Evolutionary conservation across 1,140 invertebrate genomes (phyloP).

Genomic region (Megathymus violae): DNA sequence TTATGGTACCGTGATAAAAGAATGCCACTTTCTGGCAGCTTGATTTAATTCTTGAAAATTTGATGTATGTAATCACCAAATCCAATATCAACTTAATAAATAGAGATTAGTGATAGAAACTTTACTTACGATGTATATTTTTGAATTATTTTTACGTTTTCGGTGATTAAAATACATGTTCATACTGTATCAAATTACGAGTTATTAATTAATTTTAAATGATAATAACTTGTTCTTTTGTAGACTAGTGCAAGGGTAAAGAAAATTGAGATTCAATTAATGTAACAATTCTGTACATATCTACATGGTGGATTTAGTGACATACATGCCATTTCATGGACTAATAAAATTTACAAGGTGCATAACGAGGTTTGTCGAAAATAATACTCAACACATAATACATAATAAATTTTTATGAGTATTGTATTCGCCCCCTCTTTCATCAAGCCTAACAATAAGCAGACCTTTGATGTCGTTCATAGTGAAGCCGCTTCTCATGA

Average conservation of each 20-base stretch:
- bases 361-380: too few relatives aligned
- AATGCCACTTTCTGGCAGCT: too few relatives aligned
- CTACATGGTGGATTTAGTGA: constrained; percentile 19
- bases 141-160: background rate
- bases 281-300: constrained; percentile 21
- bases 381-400: too few relatives aligned
- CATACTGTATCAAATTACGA: background rate
- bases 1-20: too few relatives aligned
- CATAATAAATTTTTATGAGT: too few relatives aligned
- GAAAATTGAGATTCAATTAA: constrained; percentile 9
- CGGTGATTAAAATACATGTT: background rate
- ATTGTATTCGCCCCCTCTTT: background rate
- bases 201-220: background rate
- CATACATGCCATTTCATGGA: constrained; percentile 9
- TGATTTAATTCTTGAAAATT: too few relatives aligned
- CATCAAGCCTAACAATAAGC: background rate
- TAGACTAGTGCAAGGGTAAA: background rate
- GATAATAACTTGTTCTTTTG: background rate
- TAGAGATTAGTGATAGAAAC: too few relatives aligned
- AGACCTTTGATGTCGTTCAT: constrained; percentile 97
- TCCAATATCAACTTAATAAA: background rate
- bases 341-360: background rate
- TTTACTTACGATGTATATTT: background rate
- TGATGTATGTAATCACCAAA: too few relatives aligned
- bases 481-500: constrained; percentile 95